phyloP scores from a whole-genome alignment of 2,113 vertebrate species.

The Dolichallabes microphthalmus region DNA sequence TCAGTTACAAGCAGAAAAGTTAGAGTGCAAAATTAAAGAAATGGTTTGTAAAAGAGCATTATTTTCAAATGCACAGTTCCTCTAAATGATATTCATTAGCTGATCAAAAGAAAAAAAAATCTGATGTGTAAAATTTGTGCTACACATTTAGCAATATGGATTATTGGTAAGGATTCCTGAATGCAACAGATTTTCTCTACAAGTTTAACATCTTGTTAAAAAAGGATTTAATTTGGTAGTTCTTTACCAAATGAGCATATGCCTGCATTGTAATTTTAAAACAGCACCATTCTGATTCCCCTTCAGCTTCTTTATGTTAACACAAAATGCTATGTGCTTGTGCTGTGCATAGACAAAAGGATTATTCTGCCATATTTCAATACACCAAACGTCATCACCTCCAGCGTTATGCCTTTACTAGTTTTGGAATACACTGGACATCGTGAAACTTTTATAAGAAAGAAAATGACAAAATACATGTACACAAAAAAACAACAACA shows the following conservation, averaged over 20 bases:
- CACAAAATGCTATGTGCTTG: neutral
- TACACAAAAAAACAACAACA: neutral
- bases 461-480: neutral
- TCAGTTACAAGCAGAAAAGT: slow-evolving; percentile 5
- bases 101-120: neutral
- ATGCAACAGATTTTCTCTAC: neutral
- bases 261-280: neutral
- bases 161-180: neutral
- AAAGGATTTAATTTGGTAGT: neutral
- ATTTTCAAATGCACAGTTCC: neutral
- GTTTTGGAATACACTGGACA: neutral
- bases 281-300: slow-evolving; percentile 14
- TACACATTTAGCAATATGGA: neutral
- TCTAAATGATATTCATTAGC: neutral
- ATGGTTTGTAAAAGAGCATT: neutral
- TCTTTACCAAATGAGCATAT: neutral
- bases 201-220: neutral
- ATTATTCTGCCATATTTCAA: neutral
- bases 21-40: slow-evolving; percentile 25
- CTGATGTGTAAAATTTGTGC: neutral
- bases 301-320: neutral
- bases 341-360: slow-evolving; percentile 17
- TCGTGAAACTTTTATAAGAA: neutral
- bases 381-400: neutral
- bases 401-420: neutral